Base-by-base conservation (phyloP, 2,888 invertebrate species). In the Thymelicus sylvestris region DNA sequence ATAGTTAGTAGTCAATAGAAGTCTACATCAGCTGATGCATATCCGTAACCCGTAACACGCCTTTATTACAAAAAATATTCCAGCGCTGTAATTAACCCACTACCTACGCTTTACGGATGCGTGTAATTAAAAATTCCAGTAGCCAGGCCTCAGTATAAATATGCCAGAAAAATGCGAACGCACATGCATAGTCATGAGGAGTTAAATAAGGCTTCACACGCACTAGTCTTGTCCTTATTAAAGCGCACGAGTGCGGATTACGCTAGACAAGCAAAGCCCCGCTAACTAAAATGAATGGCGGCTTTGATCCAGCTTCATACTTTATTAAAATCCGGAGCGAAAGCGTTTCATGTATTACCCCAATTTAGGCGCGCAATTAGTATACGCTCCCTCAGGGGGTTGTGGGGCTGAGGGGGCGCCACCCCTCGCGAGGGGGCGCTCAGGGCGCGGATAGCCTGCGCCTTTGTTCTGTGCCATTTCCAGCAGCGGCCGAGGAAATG, bases 351-450 rank as follows among this genome's bases (percentile, higher is more conserved):
- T 90, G 90, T 91, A 90, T 92, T 93, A 92, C 91, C 91, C 93
- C 90, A 91, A 91, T 92, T 92, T 89, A 84, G 87, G 83, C 84
- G 83, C 80, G 91, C 92, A 93, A 93, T 93, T 93, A 93, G 93
- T 87, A 88, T 83, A 81, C 82, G 83, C 81, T 79, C 83, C 85
- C 83, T 81, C 78, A 80, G 79, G 83, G 84, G 86, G 79, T 77
- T 78, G 81, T 82, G 77, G 78, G 80, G 76, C 60, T 50, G 72
- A 71, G 64, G 73, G 67, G 71, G 73, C 70, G 73, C 76, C 77
- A 79, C 72, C 78, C 79, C 75, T 75, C 74, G 72, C 75, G 74
- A 75, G 80, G 79, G 77, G 80, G 72, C 72, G 72, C 61, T 68
- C 48, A 47, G 59, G 77, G 78, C 80, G 57, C 68, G 75, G 87